Conservation (phyloP, 2,113 vertebrate species). For the Acinonyx jubatus region DNA sequence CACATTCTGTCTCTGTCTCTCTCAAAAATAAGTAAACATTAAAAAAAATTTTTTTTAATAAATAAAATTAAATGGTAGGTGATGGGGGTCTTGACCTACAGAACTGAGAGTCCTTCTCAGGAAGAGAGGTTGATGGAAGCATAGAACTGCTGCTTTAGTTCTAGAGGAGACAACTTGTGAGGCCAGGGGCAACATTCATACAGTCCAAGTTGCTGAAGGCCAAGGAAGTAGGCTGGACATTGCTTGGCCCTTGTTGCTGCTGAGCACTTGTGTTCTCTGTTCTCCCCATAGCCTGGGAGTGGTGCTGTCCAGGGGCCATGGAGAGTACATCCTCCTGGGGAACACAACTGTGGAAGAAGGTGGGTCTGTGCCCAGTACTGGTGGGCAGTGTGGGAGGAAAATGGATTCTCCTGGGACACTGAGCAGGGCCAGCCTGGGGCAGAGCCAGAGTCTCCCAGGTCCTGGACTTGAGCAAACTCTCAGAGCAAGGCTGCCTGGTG, state of each 20-base stretch:
- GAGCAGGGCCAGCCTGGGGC: neutral
- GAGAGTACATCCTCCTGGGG: constrained; percentile 93
- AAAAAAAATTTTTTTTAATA: too few species aligned
- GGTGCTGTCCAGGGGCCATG: constrained; percentile 92
- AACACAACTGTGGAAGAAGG: constrained; percentile 97
- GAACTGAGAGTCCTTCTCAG: neutral
- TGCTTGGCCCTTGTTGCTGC: rapidly evolving
- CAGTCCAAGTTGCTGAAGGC: too few species aligned
- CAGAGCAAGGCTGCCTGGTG: rapidly evolving
- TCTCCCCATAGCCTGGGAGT: constrained; percentile 89
- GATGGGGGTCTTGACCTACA: neutral
- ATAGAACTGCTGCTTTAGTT: neutral
- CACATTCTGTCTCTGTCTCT: too few species aligned
- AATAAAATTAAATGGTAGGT: neutral
- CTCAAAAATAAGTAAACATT: too few species aligned
- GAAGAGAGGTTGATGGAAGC: neutral
- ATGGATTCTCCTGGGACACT: neutral
- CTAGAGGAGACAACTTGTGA: neutral
- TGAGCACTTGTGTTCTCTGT: neutral
- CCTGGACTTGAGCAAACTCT: neutral
- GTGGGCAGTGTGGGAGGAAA: neutral
- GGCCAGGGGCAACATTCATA: neutral
- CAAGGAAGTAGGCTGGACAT: rapidly evolving
- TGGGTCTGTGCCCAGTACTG: constrained; percentile 67
- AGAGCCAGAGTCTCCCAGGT: neutral